Evolutionary conservation across 1,140 invertebrate species (phyloP).

Genomic region (Muscidifurax raptorellus): DNA sequence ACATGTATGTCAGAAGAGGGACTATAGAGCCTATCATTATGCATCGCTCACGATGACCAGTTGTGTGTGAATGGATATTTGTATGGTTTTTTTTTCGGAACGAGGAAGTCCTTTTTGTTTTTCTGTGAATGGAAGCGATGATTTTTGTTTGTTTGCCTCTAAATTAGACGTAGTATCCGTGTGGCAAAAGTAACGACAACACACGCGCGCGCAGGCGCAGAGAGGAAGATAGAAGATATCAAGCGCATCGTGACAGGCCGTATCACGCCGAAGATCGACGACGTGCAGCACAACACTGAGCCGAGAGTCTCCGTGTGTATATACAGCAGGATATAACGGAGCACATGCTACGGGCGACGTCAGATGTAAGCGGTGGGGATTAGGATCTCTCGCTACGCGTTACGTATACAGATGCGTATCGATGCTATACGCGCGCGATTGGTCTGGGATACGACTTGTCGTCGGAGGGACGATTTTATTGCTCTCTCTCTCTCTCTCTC

Average conservation of each 20-base stretch:
- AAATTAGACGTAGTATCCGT: neutral
- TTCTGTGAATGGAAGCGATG: too few species aligned
- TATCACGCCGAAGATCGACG: neutral
- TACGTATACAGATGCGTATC: neutral
- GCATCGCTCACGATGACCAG: neutral
- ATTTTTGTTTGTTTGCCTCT: neutral
- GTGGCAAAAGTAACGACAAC: neutral
- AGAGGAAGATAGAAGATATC: too few species aligned
- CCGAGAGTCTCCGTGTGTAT: neutral
- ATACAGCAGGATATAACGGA: neutral
- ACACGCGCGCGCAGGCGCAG: too few species aligned
- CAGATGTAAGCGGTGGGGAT: neutral
- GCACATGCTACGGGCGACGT: neutral
- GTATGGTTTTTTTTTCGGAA: neutral
- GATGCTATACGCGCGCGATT: neutral
- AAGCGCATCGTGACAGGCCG: neutral
- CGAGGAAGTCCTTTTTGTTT: neutral
- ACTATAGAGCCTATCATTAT: constrained; percentile 26
- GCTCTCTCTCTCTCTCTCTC: too few species aligned
- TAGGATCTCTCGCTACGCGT: neutral
- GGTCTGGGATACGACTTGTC: neutral
- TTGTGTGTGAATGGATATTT: neutral
- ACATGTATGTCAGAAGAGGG: neutral
- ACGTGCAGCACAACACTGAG: neutral
- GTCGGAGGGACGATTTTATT: neutral